Conservation (phyloP, 2,888 invertebrate genomes). For the Halictus quadricinctus region DNA sequence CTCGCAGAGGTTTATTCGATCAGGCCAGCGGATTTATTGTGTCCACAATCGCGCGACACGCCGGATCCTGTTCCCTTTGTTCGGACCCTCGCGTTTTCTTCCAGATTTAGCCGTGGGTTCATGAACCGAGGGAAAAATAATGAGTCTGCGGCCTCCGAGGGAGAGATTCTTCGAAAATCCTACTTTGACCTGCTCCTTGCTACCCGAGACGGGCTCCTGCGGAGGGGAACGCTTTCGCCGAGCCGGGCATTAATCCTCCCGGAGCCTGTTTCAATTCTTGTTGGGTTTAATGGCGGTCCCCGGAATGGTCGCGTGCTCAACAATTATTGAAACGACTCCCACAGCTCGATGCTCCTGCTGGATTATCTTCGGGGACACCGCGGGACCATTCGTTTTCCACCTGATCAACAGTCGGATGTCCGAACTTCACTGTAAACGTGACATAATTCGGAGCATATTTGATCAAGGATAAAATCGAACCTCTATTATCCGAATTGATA, state of each 20-base stretch:
- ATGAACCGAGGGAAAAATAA: constrained; percentile 56
- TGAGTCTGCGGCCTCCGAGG: constrained; percentile 39
- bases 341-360: neutral
- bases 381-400: neutral
- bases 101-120: constrained; percentile 23
- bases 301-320: neutral
- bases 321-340: constrained; percentile 15
- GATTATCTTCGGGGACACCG: neutral
- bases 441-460: too few relatives aligned
- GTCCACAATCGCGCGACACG: constrained; percentile 27
- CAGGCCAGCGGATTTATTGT: constrained; percentile 33
- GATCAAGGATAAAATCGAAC: too few relatives aligned
- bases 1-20: constrained; percentile 26
- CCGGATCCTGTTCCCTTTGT: constrained; percentile 22
- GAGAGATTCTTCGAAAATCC: constrained; percentile 30
- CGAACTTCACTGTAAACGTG: neutral
- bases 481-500: too few relatives aligned
- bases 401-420: neutral
- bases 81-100: constrained; percentile 38
- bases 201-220: constrained; percentile 2
- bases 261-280: constrained; percentile 38
- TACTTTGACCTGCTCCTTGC: constrained; percentile 2
- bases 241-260: constrained; percentile 39
- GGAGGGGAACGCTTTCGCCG: neutral
- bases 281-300: neutral